Percentiles rank a stretch among this genome's conserved stretches.
phyloP scores from a whole-genome alignment of 2,113 vertebrate species.

The Baryphthengus martii region DNA sequence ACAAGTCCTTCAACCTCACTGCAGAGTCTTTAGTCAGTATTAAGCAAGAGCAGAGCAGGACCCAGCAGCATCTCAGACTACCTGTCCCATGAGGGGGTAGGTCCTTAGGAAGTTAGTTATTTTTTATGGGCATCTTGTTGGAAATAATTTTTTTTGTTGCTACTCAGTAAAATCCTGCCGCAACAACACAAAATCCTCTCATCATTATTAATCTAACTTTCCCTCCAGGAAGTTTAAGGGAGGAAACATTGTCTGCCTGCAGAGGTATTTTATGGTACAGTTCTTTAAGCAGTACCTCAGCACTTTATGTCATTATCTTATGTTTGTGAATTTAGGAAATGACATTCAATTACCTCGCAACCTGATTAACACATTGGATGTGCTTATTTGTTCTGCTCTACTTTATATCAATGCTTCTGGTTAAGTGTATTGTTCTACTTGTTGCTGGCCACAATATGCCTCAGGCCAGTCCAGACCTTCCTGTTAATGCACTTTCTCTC shows the following conservation, averaged over 20 bases:
- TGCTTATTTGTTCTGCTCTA: constrained; percentile 10
- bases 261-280: constrained; percentile 30
- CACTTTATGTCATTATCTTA: constrained; percentile 27
- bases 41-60: background rate
- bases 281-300: constrained; percentile 1
- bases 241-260: constrained; percentile 36
- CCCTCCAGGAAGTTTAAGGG: constrained; percentile 56
- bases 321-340: constrained; percentile 30
- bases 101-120: background rate
- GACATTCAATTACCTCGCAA: constrained; percentile 21
- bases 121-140: background rate
- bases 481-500: constrained; percentile 8
- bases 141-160: constrained; percentile 22
- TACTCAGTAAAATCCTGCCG: constrained; percentile 42
- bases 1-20: background rate
- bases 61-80: fast-evolving
- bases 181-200: constrained; percentile 47
- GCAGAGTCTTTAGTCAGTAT: background rate
- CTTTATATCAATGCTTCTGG: background rate
- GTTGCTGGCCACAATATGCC: constrained; percentile 14
- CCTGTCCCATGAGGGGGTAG: background rate
- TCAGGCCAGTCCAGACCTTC: constrained; percentile 41
- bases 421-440: constrained; percentile 4
- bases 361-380: constrained; percentile 13
- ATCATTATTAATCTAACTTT: constrained; percentile 57